Percentiles rank a stretch among this genome's conserved stretches.
Evolutionary conservation across 2,113 vertebrate genomes (phyloP).

Genomic region (Burhinus oedicnemus): DNA sequence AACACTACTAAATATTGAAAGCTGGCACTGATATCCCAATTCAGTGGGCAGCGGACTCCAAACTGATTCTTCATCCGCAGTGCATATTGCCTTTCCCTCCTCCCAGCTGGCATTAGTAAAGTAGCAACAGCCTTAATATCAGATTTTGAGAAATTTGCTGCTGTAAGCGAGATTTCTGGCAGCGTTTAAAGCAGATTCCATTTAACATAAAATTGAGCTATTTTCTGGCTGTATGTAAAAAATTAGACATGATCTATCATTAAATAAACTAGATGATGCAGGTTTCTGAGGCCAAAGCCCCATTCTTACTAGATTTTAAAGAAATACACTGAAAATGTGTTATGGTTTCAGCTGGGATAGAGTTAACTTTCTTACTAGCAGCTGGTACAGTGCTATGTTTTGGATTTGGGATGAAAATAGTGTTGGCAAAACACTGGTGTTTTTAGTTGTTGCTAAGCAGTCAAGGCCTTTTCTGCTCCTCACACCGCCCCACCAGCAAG

Average conservation of each 20-base stretch:
- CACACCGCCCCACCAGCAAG: background rate
- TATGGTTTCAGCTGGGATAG: background rate
- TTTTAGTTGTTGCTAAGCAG: background rate
- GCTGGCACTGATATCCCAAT: background rate
- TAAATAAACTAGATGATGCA: conserved; percentile 28
- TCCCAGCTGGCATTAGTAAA: background rate
- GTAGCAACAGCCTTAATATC: background rate
- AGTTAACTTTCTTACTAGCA: background rate
- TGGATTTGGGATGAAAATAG: background rate
- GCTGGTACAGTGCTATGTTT: background rate
- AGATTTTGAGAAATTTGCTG: background rate
- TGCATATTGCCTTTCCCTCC: background rate
- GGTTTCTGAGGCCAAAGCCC: conserved; percentile 7
- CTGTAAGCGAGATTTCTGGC: background rate
- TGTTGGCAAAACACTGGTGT: background rate
- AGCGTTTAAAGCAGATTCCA: background rate
- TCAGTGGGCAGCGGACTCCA: background rate
- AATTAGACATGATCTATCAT: background rate
- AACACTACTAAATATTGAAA: background rate
- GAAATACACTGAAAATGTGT: background rate
- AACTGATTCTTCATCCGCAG: background rate
- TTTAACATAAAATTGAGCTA: background rate
- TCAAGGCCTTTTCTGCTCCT: background rate
- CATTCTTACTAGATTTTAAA: background rate
- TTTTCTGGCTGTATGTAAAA: conserved; percentile 2